Evolutionary conservation across 2,888 invertebrate species (phyloP).

Genomic region (Drosophila kuntzei): DNA sequence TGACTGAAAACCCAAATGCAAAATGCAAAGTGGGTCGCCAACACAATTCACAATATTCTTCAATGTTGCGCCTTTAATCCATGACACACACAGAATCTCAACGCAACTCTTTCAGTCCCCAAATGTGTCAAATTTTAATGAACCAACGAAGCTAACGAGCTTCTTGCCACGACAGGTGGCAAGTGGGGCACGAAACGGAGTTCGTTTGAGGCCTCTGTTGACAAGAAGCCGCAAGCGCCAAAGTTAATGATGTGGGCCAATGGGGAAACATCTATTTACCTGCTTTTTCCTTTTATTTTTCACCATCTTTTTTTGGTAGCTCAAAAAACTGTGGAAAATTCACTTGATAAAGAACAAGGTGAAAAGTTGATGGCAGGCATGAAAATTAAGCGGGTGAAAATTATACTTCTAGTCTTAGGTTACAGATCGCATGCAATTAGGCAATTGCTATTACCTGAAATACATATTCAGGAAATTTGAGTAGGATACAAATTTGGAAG

Average conservation of each 20-base stretch:
- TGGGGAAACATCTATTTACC: constrained; percentile 13
- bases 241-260: constrained; percentile 50
- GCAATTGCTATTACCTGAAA: neutral
- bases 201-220: constrained; percentile 7
- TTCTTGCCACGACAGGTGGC: constrained; percentile 24
- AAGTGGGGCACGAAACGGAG: neutral
- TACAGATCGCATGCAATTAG: constrained; percentile 6
- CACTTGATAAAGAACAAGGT: no score
- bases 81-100: neutral
- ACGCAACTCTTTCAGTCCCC: constrained; percentile 33
- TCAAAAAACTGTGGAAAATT: no score
- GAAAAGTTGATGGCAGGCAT: neutral
- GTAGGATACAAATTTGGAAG: no score
- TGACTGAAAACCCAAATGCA: constrained; percentile 64
- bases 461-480: neutral
- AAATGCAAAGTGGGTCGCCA: constrained; percentile 62
- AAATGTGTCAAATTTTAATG: constrained; percentile 77
- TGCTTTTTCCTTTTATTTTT: neutral
- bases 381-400: neutral
- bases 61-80: constrained; percentile 55
- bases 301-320: constrained; percentile 2
- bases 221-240: constrained; percentile 25
- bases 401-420: neutral
- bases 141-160: constrained; percentile 73
- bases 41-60: constrained; percentile 13